Conservation (phyloP, 2,113 vertebrate species). For the Chloropsis cyanopogon region DNA sequence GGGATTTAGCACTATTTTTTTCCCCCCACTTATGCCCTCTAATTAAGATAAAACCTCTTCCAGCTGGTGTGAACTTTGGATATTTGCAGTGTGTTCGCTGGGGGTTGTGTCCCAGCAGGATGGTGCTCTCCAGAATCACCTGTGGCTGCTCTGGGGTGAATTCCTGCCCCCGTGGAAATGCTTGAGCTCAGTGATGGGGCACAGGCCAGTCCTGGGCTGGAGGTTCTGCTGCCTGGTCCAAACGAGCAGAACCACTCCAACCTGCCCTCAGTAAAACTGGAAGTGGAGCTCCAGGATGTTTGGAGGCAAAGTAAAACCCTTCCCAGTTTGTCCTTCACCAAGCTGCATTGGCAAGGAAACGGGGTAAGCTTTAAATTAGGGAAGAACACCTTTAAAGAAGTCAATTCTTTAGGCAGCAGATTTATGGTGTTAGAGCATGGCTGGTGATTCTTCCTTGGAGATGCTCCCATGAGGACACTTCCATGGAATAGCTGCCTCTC, state of each 20-base stretch:
- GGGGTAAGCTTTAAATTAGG: background rate
- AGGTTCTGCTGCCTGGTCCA: background rate
- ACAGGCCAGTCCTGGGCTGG: rapidly evolving
- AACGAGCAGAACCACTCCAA: background rate
- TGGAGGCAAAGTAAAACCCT: background rate
- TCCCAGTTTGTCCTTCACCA: background rate
- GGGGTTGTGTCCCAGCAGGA: background rate
- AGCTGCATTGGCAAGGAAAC: background rate
- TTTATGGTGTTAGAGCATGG: background rate
- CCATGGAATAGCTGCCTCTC: background rate
- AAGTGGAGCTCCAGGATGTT: background rate
- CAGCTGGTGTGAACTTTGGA: background rate
- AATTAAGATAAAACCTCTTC: background rate
- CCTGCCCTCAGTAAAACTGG: rapidly evolving
- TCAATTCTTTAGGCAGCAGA: background rate
- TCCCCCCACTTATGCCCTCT: background rate
- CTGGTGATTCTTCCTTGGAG: background rate
- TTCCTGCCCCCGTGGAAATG: background rate
- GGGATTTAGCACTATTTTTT: background rate
- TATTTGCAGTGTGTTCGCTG: background rate
- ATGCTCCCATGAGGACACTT: rapidly evolving
- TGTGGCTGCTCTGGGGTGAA: background rate
- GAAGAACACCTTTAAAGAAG: background rate
- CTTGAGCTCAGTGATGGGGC: background rate
- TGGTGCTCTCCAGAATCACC: background rate